These are phyloP conservation scores for Cosmorhoe ocellata DNA, from an alignment of 2,888 invertebrate species.

Conservation along the genomic window DNA sequence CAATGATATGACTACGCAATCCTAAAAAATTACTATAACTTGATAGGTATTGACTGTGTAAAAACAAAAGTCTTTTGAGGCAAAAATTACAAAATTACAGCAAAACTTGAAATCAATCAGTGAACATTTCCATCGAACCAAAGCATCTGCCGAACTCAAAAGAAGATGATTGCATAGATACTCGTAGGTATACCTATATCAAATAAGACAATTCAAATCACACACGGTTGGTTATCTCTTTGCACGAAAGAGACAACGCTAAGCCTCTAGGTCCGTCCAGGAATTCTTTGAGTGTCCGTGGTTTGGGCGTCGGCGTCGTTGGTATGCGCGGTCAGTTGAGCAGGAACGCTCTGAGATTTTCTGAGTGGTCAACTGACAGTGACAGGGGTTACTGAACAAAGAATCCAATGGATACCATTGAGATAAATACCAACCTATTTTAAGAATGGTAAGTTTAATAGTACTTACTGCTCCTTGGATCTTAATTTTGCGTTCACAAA, in stretches of 20 bases:
- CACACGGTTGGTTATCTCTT: constrained; percentile 13
- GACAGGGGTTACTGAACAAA: constrained; percentile 45
- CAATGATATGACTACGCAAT: no score
- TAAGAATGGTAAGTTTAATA: background rate
- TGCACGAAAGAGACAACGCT: constrained; percentile 49
- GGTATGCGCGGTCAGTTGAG: constrained; percentile 66
- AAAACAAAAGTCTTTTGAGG: no score
- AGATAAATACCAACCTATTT: background rate
- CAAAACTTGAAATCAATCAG: no score
- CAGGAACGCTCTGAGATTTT: constrained; percentile 61
- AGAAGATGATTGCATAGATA: background rate
- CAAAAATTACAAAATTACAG: no score
- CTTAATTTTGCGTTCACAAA: background rate
- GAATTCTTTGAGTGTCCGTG: constrained; percentile 65
- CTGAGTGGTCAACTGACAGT: constrained; percentile 61
- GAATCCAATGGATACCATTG: constrained; percentile 3
- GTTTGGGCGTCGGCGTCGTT: constrained; percentile 46
- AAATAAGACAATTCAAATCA: constrained; percentile 5
- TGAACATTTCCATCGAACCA: no score
- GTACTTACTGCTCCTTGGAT: background rate
- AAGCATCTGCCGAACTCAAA: constrained; percentile 5
- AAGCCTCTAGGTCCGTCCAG: constrained; percentile 43
- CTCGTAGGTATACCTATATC: background rate
- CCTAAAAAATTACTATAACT: no score
- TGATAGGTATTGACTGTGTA: no score